A percentile compares a stretch with the other conserved stretches of the same genome.
Conservation (phyloP, 2,797 vertebrate genomes). For the Trematomus bernacchii region DNA sequence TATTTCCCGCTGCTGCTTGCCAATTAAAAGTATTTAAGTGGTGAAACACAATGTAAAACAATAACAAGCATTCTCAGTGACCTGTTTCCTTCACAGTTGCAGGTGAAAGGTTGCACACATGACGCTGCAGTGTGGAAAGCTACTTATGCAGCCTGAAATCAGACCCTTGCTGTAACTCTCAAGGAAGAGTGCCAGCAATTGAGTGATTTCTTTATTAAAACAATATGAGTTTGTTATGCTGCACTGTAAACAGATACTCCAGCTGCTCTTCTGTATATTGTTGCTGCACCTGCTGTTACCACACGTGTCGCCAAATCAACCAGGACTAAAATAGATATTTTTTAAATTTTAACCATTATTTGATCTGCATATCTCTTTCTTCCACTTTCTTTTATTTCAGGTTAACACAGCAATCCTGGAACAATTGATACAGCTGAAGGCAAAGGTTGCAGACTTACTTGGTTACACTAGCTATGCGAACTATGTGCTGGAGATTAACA, state of each 20-base stretch:
- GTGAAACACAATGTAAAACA: not conserved
- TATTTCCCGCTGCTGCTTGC: not conserved
- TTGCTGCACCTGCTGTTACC: not conserved
- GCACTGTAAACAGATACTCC: no score
- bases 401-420: slow-evolving; percentile 93
- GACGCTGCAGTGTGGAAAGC: not conserved
- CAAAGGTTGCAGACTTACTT: slow-evolving; percentile 90
- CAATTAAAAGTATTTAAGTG: not conserved
- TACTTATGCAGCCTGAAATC: not conserved
- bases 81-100: not conserved
- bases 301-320: not conserved
- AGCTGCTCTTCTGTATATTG: slow-evolving; percentile 1
- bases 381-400: slow-evolving; percentile 71
- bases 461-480: slow-evolving; percentile 92
- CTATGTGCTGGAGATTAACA: slow-evolving; percentile 95
- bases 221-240: not conserved
- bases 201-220: not conserved
- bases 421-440: slow-evolving; percentile 89
- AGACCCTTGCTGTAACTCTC: no score
- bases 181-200: not conserved
- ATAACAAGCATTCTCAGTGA: not conserved
- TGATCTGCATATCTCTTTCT: slow-evolving; percentile 4
- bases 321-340: not conserved
- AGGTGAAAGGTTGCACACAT: not conserved
- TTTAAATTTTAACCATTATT: not conserved